Conservation (phyloP, 2,797 vertebrate species). For the Phrynocephalus guinanensis region DNA sequence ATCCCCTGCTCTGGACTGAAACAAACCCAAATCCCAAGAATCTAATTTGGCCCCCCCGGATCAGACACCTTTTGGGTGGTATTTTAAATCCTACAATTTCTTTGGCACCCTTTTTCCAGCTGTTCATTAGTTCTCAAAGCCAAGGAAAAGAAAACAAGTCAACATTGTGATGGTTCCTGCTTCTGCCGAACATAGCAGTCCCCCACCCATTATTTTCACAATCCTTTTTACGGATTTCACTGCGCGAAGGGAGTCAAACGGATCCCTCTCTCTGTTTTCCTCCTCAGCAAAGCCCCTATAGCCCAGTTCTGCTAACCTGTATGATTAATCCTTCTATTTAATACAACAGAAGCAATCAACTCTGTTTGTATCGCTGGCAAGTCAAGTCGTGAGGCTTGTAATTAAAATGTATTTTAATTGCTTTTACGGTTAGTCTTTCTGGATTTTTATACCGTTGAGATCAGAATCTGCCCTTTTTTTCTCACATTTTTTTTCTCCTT, state of each 20-base stretch:
- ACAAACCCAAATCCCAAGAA: too few relatives aligned
- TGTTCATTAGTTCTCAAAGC: too few relatives aligned
- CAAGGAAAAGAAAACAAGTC: too few relatives aligned
- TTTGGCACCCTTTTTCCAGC: too few relatives aligned
- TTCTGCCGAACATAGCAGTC: not conserved
- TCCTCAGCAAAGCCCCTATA: not conserved
- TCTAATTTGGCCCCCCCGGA: too few relatives aligned
- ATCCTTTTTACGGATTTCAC: not conserved
- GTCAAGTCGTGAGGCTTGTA: slow-evolving; percentile 27
- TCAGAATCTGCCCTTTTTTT: slow-evolving; percentile 25
- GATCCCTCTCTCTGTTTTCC: too few relatives aligned
- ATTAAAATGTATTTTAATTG: slow-evolving; percentile 40
- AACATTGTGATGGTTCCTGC: not conserved
- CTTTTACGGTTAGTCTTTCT: slow-evolving; percentile 33
- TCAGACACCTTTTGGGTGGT: too few relatives aligned
- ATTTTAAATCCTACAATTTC: too few relatives aligned
- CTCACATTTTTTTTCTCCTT: not conserved
- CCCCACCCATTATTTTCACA: not conserved
- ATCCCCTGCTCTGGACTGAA: too few relatives aligned
- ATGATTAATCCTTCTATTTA: slow-evolving; percentile 28
- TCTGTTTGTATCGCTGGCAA: slow-evolving; percentile 10
- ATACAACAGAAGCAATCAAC: slow-evolving; percentile 11
- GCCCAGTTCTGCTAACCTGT: not conserved
- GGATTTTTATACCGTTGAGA: slow-evolving; percentile 22
- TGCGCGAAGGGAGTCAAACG: not conserved